Evolutionary conservation across 2,113 vertebrate species (phyloP).

Genomic region (Sula dactylatra): DNA sequence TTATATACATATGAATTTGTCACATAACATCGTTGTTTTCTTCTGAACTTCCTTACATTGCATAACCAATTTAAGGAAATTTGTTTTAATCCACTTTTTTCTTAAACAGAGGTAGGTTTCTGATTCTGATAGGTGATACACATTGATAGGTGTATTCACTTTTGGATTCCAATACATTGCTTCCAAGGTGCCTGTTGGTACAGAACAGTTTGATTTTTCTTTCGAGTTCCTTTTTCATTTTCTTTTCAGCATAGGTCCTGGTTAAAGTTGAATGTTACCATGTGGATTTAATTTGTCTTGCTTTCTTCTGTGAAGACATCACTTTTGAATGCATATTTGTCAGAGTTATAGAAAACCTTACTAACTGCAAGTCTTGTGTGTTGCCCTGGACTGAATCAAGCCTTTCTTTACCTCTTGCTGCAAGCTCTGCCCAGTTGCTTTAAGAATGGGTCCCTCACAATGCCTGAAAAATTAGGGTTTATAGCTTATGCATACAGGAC

Average conservation of each 20-base stretch:
- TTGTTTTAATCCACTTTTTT: neutral
- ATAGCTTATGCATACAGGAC: neutral
- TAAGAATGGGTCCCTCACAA: neutral
- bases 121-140: neutral
- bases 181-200: neutral
- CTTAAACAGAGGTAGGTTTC: neutral
- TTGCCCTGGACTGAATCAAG: neutral
- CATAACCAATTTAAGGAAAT: neutral
- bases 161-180: neutral
- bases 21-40: neutral
- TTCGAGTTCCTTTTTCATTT: neutral
- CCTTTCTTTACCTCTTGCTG: neutral
- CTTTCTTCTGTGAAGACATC: neutral
- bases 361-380: neutral
- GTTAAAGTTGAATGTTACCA: neutral
- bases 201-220: neutral
- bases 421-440: neutral
- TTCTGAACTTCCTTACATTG: neutral
- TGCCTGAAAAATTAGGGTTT: neutral
- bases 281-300: neutral
- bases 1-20: neutral
- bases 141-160: neutral
- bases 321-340: neutral
- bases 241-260: neutral
- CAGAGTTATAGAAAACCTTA: neutral